These are phyloP conservation scores for Pristionchus japonicus DNA, from an alignment of 2,888 invertebrate species.

Conservation along the genomic window DNA sequence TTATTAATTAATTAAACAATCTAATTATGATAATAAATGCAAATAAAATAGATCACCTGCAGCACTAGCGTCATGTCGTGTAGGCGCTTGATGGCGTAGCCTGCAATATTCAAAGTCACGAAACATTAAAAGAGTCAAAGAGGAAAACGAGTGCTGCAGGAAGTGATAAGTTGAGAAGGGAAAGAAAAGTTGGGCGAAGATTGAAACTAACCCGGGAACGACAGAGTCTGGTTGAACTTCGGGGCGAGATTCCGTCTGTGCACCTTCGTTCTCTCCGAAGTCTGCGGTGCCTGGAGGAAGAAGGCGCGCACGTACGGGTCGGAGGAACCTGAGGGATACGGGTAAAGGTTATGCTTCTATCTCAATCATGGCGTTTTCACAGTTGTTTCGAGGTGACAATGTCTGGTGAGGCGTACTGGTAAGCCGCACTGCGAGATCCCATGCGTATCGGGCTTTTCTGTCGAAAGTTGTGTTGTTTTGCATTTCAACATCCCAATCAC, in stretches of 20 bases:
- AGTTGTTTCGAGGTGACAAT: no score
- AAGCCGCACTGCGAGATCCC: no score
- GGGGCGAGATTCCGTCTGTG: conserved; percentile 69
- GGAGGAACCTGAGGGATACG: conserved; percentile 71
- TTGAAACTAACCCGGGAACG: conserved; percentile 67
- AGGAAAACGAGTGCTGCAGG: no score
- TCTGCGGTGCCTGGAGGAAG: conserved; percentile 63
- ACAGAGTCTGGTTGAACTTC: conserved; percentile 69
- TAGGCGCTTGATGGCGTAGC: conserved; percentile 72
- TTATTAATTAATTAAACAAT: neutral
- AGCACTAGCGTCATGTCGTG: conserved; percentile 74
- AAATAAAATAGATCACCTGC: conserved; percentile 52
- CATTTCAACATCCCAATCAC: neutral
- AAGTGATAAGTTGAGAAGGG: no score
- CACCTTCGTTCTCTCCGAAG: conserved; percentile 64
- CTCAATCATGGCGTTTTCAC: no score
- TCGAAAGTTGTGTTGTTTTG: neutral
- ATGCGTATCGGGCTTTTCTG: no score
- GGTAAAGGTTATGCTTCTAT: no score
- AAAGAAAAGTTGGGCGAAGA: no score
- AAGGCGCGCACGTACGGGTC: conserved; percentile 72
- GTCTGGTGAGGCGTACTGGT: no score
- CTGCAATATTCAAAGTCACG: conserved; percentile 57
- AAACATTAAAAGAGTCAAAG: neutral
- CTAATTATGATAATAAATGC: neutral